Evolutionary conservation across 2,888 invertebrate genomes (phyloP).

Genomic region (Ectemnius lituratus): DNA sequence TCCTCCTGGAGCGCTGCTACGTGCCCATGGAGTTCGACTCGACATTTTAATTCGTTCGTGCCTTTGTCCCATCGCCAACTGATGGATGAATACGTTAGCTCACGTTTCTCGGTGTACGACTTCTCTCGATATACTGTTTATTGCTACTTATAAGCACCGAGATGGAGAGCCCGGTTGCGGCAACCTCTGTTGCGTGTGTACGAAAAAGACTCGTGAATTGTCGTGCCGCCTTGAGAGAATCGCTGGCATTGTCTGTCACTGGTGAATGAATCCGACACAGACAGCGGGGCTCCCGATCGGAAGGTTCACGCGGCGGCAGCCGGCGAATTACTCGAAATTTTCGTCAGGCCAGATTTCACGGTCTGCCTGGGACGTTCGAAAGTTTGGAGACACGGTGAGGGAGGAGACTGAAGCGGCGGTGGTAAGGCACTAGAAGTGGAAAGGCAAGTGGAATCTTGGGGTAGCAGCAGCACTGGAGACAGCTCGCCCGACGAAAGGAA

Average conservation of each 20-base stretch:
- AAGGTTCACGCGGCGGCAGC: conserved; percentile 25
- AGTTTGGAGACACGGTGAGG: conserved; percentile 65
- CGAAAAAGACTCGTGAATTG: too few relatives aligned
- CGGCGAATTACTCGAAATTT: conserved; percentile 65
- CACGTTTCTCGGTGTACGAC: too few relatives aligned
- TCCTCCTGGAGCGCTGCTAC: too few relatives aligned
- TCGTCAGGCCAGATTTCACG: conserved; percentile 71
- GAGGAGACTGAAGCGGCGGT: conserved; percentile 50
- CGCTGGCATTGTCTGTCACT: neutral
- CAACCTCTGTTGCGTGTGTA: too few relatives aligned
- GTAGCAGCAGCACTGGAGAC: conserved; percentile 29
- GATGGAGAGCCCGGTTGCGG: too few relatives aligned
- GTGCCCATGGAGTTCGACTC: too few relatives aligned
- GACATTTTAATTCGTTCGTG: too few relatives aligned
- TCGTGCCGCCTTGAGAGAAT: too few relatives aligned
- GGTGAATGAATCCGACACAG: conserved; percentile 25
- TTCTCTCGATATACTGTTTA: too few relatives aligned
- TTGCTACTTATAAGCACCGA: too few relatives aligned
- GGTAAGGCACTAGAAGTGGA: conserved; percentile 42
- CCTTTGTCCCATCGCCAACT: too few relatives aligned
- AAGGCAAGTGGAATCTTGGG: conserved; percentile 36
- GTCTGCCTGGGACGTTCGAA: conserved; percentile 73
- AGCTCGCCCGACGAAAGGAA: conserved; percentile 33
- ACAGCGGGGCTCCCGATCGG: conserved; percentile 12
- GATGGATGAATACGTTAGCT: too few relatives aligned